phyloP scores from a whole-genome alignment of 2,888 invertebrate species.

The Globia sparganii region DNA sequence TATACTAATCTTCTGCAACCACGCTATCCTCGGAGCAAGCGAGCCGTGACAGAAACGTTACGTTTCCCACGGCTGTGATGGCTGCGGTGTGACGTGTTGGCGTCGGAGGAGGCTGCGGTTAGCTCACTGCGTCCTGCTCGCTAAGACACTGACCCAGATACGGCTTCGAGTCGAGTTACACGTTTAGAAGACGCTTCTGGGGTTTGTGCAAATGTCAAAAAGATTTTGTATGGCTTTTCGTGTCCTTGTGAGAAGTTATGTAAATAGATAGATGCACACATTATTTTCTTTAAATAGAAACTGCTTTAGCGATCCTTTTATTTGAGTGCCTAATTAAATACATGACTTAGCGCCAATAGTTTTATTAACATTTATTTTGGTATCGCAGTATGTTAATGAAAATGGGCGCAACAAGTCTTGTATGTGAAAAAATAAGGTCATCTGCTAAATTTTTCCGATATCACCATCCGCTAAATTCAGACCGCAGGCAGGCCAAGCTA shows the following conservation, averaged over 20 bases:
- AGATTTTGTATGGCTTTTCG: too few species aligned
- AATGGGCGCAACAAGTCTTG: background rate
- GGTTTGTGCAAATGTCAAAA: background rate
- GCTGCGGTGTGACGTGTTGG: slow-evolving; percentile 48
- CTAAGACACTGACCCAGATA: slow-evolving; percentile 70
- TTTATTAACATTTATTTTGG: background rate
- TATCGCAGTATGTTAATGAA: background rate
- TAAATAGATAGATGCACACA: too few species aligned
- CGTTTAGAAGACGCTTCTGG: background rate
- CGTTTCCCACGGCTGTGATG: slow-evolving; percentile 56
- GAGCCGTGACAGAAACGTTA: slow-evolving; percentile 40
- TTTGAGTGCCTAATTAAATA: background rate
- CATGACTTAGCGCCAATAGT: background rate
- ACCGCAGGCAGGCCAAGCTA: background rate
- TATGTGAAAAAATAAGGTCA: background rate
- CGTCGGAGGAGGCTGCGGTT: slow-evolving; percentile 53
- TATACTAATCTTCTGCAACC: background rate
- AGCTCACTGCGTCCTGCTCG: slow-evolving; percentile 53
- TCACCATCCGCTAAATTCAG: background rate
- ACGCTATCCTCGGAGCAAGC: slow-evolving; percentile 20
- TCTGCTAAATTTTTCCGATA: background rate
- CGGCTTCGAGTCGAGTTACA: slow-evolving; percentile 28
- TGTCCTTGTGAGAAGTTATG: background rate
- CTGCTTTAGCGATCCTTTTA: too few species aligned
- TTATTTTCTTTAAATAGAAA: background rate